Base-by-base conservation (phyloP, 2,797 vertebrate species). In the Cuniculus paca region DNA sequence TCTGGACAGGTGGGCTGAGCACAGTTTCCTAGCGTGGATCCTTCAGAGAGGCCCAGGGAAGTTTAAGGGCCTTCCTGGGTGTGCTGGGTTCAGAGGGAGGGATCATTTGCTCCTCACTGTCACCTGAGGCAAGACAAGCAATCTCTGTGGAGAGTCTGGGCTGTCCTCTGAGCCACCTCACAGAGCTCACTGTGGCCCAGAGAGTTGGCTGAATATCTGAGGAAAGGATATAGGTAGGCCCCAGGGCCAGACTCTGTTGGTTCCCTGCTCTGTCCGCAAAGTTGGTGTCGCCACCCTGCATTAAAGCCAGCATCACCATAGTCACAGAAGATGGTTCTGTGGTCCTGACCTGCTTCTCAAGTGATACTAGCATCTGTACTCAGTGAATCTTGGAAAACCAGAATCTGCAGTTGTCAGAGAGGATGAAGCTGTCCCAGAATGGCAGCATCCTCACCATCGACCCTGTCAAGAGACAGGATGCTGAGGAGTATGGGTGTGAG, bases 371-470 rank as follows among this genome's bases (percentile, higher is more conserved):
- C 2, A 1, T 95, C 50, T 90, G 65, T 42, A 84, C 70, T 20
- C 0, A 0, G 2, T 95, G 96, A 72, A 0, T 95, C 39, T 65
- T 77, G 20, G 16, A 88, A 0, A 2, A 5, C 16, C 63, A 95
- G 70, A 42, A 0, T 13, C 60, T 97, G 7, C 0, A 0, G 5
- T 22, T 84, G 74, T 56, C 10, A 0, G 45, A 91, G 0, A 90
- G 68, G 34, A 95, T 78, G 45, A 34, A 6, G 9, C 68, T 97
- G n/a, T 77, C 86, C 16, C 0, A 0, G 0, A 31, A 81, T 52
- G 86, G 95, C 72, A 92, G 63, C 42, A 85, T 8, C 17, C 91
- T 97, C 86, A 93, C 14, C 24, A 94, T 97, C 70, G n/a, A n/a
- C n/a, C n/a, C n/a, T n/a, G n/a, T n/a, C n/a, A n/a, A n/a, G n/a